These are phyloP conservation scores for Drosophila anceps DNA, from an alignment of 2,888 invertebrate species.

Conservation along the genomic window DNA sequence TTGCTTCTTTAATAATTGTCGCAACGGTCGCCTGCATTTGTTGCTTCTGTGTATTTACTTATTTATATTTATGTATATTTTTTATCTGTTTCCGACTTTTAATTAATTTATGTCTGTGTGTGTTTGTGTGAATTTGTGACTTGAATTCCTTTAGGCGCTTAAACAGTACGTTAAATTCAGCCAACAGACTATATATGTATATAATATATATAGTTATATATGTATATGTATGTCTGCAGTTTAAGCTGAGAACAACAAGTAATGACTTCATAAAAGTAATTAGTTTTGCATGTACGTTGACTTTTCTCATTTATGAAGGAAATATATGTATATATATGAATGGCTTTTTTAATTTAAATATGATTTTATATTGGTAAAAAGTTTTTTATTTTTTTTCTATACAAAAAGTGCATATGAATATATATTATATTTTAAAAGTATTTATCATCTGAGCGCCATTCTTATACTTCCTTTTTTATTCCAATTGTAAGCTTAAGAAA, in stretches of 20 bases:
- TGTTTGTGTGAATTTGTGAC: conserved; percentile 9
- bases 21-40: conserved; percentile 45
- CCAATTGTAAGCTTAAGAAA: too few relatives aligned
- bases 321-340: not conserved
- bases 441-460: too few relatives aligned
- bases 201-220: not conserved
- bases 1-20: conserved; percentile 74
- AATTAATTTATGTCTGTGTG: conserved; percentile 70
- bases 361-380: not conserved
- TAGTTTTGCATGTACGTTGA: not conserved
- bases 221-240: not conserved
- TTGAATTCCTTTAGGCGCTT: conserved; percentile 46
- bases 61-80: conserved; percentile 60
- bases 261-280: conserved; percentile 1
- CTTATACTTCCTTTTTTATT: too few relatives aligned
- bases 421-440: too few relatives aligned
- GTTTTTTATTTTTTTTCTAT: not conserved
- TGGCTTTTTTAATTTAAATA: not conserved
- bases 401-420: too few relatives aligned
- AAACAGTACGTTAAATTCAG: conserved; percentile 46
- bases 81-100: conserved; percentile 78
- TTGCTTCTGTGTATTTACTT: conserved; percentile 25
- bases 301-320: not conserved
- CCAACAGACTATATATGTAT: conserved; percentile 10
- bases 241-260: not conserved